Evolutionary conservation across 2,113 vertebrate genomes (phyloP), one percentile per base, ranked within the genome.

Genomic region (Pterocles orientalis): DNA sequence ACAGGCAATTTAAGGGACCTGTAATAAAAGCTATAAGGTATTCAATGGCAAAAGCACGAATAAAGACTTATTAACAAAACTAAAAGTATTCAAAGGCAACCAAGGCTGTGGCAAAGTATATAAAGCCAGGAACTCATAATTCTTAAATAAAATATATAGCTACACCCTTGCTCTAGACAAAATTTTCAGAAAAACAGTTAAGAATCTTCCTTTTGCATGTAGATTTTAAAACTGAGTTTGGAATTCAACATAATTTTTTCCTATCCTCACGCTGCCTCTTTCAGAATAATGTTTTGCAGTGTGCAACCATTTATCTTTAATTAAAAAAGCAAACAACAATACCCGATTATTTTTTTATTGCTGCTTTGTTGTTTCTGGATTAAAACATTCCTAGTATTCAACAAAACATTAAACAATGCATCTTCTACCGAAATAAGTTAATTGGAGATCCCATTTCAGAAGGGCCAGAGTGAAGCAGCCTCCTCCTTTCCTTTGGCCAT

Each of bases 401-500:
- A 82, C 0, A 8, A 53, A 79, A 45, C 51, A 39, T 29, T 66
- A 58, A 29, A 50, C 12, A 72, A 29, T 1, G 4, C 1, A 0
- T 75, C 41, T 83, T 89, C 65, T 68, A 47, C 31, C 21, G 17
- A 87, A 62, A 79, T 79, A 84, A 54, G 31, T 50, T 82, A 6
- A 36, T 36, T 69, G 47, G 57, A 58, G 18, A 81, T 36, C 25
- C 33, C 34, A 16, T 78, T 92, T 83, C 76, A 77, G 82, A 88
- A 73, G 43, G n/a, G 86, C 10, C 68, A 92, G 79, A 88, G 50
- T 64, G 60, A 87, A 93, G 64, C 34, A 90, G 50, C 41, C 64
- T 80, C 11, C 47, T 85, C 7, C 0, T 88, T 86, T 81, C 71
- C 68, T 72, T 65, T 81, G 68, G 64, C 41, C 56, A 71, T 33